A percentile compares a stretch with the other conserved stretches of the same genome.
Conservation (phyloP, 2,797 vertebrate genomes). For the Muscicapa comitata region DNA sequence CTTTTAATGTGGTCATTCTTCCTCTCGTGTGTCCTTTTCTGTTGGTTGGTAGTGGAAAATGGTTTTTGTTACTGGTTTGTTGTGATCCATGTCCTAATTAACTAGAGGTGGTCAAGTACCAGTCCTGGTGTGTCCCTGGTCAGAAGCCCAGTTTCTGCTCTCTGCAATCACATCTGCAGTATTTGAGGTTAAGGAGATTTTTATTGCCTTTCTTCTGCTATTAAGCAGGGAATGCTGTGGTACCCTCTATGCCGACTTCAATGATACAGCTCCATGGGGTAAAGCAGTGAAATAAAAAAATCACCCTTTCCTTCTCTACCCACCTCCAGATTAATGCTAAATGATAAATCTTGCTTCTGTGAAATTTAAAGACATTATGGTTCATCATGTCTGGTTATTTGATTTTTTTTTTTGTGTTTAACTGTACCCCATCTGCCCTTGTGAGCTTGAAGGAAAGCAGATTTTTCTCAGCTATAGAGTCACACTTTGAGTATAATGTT, state of each 20-base stretch:
- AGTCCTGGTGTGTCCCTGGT: neutral
- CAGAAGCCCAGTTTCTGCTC: neutral
- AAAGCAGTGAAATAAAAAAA: neutral
- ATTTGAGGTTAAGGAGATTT: neutral
- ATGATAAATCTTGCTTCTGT: neutral
- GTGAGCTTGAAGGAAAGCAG: neutral
- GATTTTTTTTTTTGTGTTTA: neutral
- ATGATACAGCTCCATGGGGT: neutral
- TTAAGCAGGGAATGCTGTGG: neutral
- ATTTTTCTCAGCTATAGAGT: neutral
- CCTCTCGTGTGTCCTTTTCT: neutral
- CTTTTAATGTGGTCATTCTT: neutral
- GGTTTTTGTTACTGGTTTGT: neutral
- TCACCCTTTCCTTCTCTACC: neutral
- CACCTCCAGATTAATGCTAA: neutral
- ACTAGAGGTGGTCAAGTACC: neutral
- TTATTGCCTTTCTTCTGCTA: neutral
- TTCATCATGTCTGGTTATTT: neutral
- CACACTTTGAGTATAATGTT: neutral
- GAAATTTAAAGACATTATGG: neutral
- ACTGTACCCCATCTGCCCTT: accelerated
- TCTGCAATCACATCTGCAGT: neutral
- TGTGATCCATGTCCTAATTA: neutral
- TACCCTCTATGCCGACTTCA: neutral
- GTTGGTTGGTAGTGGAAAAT: neutral